Base-by-base conservation (phyloP, 2,888 invertebrate species). In the Dinocampus coccinellae region DNA sequence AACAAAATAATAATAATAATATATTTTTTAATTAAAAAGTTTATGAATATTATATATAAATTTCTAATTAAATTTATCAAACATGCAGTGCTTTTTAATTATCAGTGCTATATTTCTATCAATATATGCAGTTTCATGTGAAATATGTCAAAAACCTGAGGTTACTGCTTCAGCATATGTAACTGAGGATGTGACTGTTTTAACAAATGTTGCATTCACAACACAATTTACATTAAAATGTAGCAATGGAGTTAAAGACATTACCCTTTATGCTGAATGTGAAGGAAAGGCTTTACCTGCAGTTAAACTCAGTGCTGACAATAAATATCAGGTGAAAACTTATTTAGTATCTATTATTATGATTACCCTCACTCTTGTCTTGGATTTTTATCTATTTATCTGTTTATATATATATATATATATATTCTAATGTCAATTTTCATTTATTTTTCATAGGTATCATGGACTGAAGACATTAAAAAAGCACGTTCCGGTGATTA, bases 391-490 rank as follows among this genome's bases (percentile, higher is more conserved):
- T 26, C 16, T 36, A 16, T 3, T 20, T 34, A 33, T 20, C 39
- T n/a, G 33, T 13, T n/a, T 52, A 53, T 33, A 13, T n/a, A n/a
- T n/a, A n/a, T n/a, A n/a, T n/a, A n/a, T n/a, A n/a, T n/a, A n/a
- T n/a, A n/a, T n/a, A n/a, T n/a, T n/a, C n/a, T n/a, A n/a, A n/a
- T n/a, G n/a, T n/a, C n/a, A 34, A 33, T 39, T 24, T 39, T 69
- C 53, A 11, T 91, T 78, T 74, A 65, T 62, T 36, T 64, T 55
- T 65, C 67, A 0, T 85, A 97, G 95, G 93, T 98, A 26, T 98
- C 98, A 78, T 97, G 97, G 96, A 95, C 94, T 10, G 96, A 97
- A 84, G 97, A 97, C 75, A 92, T 94, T 29, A 92, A 93, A 61
- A 93, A 93, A 79, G 93, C 96, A 0, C 92, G 92, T 69, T 92